Base-by-base conservation (phyloP, 2,888 invertebrate genomes). In the Platycheirus rosarum region DNA sequence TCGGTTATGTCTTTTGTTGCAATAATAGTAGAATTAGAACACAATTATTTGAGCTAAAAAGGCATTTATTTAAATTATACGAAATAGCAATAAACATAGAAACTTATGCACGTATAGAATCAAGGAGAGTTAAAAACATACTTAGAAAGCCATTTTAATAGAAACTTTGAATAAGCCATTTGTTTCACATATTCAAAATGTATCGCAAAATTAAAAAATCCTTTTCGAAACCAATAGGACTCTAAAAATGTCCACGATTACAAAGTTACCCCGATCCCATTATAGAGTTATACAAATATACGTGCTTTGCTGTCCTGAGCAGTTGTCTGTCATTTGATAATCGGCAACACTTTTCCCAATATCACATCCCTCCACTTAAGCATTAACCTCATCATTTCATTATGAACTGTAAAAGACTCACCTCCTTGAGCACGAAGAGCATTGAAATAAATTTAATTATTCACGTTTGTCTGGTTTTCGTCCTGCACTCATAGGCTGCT, bases 361-460 rank as follows among this genome's bases (percentile, higher is more conserved):
- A 16, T 14, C 63, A 32, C 23, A 18, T 48, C 8, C 20, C 13
- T 7, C 11, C 6, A 0, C n/a, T 32, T n/a, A 4, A 2, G 29
- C 0, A 14, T 8, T 2, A 16, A 13, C n/a, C 2, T 16, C 18
- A 7, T 32, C 18, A 20, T 18, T 53, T 53, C 35, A 35, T 13
- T 53, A 7, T 35, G 0, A 35, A 53, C 35, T 18, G 4, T 35
- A 53, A 20, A 37, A 35, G 53, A 1, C 32, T 18, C 35, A 18
- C 14, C 14, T 35, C 69, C 42, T 23, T 35, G 2, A 4, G 3
- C 23, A 26, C 14, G 35, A 44, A 14, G 44, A 20, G 4, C 4
- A 62, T 18, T 69, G 60, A 73, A 66, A 60, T 53, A 40, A 78
- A 73, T 78, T 78, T 60, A 78, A 78, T 78, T 78, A 78, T 78